Evolutionary conservation across 2,888 invertebrate genomes (phyloP), one percentile per base, ranked within the genome.

Genomic region (Bembecia ichneumoniformis): DNA sequence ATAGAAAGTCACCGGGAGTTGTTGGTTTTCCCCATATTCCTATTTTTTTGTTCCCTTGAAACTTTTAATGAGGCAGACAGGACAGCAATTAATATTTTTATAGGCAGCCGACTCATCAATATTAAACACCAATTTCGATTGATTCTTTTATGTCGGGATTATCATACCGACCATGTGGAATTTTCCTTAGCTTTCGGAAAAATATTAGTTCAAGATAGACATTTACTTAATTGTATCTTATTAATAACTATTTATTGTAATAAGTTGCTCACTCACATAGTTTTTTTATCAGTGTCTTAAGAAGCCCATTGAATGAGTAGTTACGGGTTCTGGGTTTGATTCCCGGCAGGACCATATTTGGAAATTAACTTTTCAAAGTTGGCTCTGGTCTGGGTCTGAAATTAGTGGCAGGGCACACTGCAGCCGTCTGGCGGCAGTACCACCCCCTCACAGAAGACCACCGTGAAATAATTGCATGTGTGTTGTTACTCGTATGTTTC

Each of bases 21-120:
- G 28, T 28, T 28, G 28, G 28, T 28, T 2, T 28, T 28, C 28
- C 28, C 28, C 9, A 28, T 9, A 28, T 28, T 9, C 28, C 28
- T 28, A 63, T 71, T 74, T 69, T 64, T 72, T 13, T 71, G 70
- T 74, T 64, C 63, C 52, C 61, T 63, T 66, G 62, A 69, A 66
- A 66, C 66, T 60, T 82, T 83, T 44, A 77, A 84, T 68, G 83
- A 75, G 68, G 62, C 69, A 66, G 66, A 75, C 72, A 73, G 71
- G 69, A 63, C 66, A 68, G 74, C 75, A 77, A 81, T 84, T 83
- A 86, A 82, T 78, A 78, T 79, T 84, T 83, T 86, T 84, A 86
- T 81, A 68, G 70, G 62, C 58, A 57, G 50, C 61, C 66, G 69
- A 60, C 73, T 78, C 81, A 82, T 84, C 71, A 80, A 84, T 82